phyloP scores from a whole-genome alignment of 2,113 vertebrate genomes.

The Daubentonia madagascariensis region DNA sequence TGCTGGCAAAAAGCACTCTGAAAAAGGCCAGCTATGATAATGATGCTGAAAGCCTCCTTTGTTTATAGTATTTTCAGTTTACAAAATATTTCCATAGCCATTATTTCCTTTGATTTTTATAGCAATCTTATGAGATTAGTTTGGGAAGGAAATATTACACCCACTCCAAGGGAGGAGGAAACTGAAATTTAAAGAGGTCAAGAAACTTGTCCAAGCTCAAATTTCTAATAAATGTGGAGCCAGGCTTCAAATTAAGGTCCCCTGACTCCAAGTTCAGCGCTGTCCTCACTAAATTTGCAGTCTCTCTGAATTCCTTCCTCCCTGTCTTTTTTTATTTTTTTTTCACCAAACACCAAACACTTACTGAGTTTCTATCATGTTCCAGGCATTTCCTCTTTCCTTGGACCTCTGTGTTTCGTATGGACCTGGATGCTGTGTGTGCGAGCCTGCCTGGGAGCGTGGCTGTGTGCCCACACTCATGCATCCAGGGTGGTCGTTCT shows the following conservation, averaged over 20 bases:
- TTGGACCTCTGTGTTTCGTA: neutral
- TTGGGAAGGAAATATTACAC: neutral
- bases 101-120: neutral
- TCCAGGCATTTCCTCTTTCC: neutral
- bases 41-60: neutral
- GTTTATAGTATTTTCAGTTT: neutral
- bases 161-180: neutral
- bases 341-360: neutral
- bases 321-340: neutral
- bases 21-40: neutral
- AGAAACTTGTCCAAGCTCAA: neutral
- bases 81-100: neutral
- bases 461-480: rapidly evolving
- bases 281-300: neutral
- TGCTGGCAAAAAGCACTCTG: neutral
- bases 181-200: conserved; percentile 11
- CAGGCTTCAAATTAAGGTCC: neutral
- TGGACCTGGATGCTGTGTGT: too few species aligned
- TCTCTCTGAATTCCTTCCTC: neutral
- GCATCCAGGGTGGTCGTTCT: neutral
- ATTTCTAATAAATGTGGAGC: conserved; percentile 29
- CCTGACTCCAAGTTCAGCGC: neutral
- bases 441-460: too few species aligned
- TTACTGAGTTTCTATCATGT: neutral
- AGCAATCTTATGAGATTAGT: neutral